Conservation (phyloP, 2,797 vertebrate genomes). For the Florisuga fusca region DNA sequence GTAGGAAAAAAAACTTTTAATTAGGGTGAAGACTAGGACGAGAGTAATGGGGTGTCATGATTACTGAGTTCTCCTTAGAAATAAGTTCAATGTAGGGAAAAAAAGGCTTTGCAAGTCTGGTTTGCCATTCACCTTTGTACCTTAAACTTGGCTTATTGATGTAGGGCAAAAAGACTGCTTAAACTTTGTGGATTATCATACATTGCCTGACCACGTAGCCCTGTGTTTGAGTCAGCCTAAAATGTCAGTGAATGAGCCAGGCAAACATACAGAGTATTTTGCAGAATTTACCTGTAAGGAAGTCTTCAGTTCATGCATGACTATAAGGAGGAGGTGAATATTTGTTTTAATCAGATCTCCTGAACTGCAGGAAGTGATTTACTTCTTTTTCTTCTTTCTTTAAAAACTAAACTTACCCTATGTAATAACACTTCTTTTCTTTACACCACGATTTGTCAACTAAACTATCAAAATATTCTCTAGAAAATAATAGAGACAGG, state of each 20-base stretch:
- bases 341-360: background rate
- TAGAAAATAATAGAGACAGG: background rate
- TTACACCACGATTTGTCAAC: background rate
- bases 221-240: background rate
- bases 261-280: background rate
- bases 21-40: background rate
- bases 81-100: background rate
- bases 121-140: background rate
- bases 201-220: background rate
- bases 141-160: background rate
- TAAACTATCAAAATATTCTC: background rate
- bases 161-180: background rate
- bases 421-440: background rate
- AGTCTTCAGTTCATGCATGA: background rate
- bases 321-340: background rate
- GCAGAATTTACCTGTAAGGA: background rate
- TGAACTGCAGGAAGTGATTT: background rate
- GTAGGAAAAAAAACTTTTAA: background rate
- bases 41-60: rapidly evolving
- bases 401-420: background rate
- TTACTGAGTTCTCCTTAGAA: background rate
- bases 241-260: background rate
- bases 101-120: background rate
- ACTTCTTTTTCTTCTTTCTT: background rate
- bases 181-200: background rate